Percentiles rank a stretch among this genome's conserved stretches.
These are phyloP conservation scores for Spodoptera litura DNA, from an alignment of 1,140 invertebrate species.

Conservation along the genomic window DNA sequence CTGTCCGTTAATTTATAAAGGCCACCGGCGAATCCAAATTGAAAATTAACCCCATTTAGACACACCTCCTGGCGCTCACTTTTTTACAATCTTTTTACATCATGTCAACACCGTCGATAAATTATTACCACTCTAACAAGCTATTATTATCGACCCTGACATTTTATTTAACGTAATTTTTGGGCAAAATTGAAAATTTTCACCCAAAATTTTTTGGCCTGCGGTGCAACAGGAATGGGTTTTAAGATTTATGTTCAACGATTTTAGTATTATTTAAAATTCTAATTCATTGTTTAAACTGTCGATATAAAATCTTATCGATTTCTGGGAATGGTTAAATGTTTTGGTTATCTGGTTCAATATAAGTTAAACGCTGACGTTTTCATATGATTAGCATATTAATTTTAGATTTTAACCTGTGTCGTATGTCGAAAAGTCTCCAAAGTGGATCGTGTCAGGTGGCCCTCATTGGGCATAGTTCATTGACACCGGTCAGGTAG, in stretches of 20 bases:
- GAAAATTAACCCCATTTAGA: conserved; percentile 82
- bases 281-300: conserved; percentile 59
- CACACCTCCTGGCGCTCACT: conserved; percentile 71
- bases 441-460: conserved; percentile 79
- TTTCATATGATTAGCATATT: conserved; percentile 58
- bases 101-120: conserved; percentile 82
- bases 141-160: conserved; percentile 80
- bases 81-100: conserved; percentile 67
- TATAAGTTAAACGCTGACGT: conserved; percentile 47
- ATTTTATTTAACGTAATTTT: conserved; percentile 79
- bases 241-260: conserved; percentile 76
- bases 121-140: conserved; percentile 78
- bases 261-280: conserved; percentile 68
- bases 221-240: conserved; percentile 74
- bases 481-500: conserved; percentile 80
- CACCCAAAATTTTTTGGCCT: conserved; percentile 70
- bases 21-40: conserved; percentile 78
- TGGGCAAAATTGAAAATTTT: conserved; percentile 80
- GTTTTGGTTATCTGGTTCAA: conserved; percentile 42
- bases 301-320: conserved; percentile 34
- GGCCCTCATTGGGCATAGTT: conserved; percentile 67
- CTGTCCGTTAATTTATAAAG: conserved; percentile 68
- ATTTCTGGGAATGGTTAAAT: conserved; percentile 51
- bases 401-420: conserved; percentile 62
- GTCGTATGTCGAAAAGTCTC: conserved; percentile 62